A percentile compares a stretch with the other conserved stretches of the same genome.
Conservation (phyloP, 2,888 invertebrate species). For the Hipparchia sbordonii region DNA sequence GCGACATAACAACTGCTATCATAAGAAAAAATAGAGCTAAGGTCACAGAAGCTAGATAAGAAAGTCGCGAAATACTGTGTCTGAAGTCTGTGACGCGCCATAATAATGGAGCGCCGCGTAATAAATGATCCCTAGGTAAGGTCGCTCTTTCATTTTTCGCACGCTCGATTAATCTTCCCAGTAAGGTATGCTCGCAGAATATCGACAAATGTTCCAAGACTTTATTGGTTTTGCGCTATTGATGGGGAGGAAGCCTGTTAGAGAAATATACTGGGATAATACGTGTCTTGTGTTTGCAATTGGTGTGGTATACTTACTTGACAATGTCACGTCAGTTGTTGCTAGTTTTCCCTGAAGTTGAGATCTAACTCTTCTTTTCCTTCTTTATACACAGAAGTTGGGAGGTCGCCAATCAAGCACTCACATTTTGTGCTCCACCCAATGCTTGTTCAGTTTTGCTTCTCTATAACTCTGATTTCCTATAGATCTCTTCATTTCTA, state of each 20-base stretch:
- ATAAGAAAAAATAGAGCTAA: too few relatives aligned
- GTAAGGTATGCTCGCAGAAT: conserved; percentile 36
- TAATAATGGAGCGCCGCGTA: conserved; percentile 65
- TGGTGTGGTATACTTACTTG: neutral
- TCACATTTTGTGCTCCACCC: too few relatives aligned
- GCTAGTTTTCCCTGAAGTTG: too few relatives aligned
- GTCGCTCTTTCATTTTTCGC: conserved; percentile 69
- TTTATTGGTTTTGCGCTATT: conserved; percentile 39
- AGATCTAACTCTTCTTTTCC: too few relatives aligned
- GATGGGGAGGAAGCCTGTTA: conserved; percentile 24
- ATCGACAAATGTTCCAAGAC: conserved; percentile 39
- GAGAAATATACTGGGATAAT: conserved; percentile 27
- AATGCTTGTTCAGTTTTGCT: too few relatives aligned
- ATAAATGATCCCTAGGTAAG: conserved; percentile 69
- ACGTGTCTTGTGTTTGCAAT: conserved; percentile 20
- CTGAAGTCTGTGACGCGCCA: conserved; percentile 10
- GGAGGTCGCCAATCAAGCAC: too few relatives aligned
- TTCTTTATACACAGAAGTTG: too few relatives aligned
- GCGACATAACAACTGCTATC: too few relatives aligned
- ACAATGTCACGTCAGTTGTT: neutral
- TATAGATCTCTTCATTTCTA: too few relatives aligned
- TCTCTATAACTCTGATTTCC: too few relatives aligned
- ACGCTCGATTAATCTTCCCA: conserved; percentile 66
- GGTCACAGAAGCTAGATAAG: neutral
- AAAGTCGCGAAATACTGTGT: conserved; percentile 3